Evolutionary conservation across 2,888 invertebrate genomes (phyloP).

Genomic region (Anthrax anthrax): DNA sequence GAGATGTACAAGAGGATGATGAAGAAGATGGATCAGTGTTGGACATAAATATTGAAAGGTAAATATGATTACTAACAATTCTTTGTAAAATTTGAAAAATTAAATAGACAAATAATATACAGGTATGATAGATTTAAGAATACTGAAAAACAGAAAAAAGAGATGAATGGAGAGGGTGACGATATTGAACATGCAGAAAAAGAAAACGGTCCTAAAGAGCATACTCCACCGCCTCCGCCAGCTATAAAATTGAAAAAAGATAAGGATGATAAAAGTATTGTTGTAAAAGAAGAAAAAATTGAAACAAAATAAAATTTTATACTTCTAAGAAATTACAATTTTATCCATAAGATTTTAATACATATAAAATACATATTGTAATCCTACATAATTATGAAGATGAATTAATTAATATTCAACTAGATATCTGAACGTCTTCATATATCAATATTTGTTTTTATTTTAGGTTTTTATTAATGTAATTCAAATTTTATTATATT

Average conservation of each 20-base stretch:
- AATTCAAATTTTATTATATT: no score
- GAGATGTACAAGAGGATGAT: slow-evolving; percentile 53
- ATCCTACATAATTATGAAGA: no score
- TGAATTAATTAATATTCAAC: no score
- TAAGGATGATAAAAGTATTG: not conserved
- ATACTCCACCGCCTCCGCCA: not conserved
- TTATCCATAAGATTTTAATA: no score
- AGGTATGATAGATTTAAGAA: slow-evolving; percentile 51
- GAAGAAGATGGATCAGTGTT: slow-evolving; percentile 47
- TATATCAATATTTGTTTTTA: no score
- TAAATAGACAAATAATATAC: slow-evolving; percentile 8
- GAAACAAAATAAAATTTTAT: no score
- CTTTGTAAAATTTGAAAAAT: not conserved
- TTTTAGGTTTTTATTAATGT: no score
- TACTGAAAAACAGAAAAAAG: slow-evolving; percentile 26
- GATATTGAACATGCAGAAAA: slow-evolving; percentile 24
- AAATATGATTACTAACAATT: not conserved
- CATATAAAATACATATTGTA: no score
- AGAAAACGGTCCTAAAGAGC: slow-evolving; percentile 11
- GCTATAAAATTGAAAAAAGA: not conserved
- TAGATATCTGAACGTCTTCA: no score
- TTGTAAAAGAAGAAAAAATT: not conserved
- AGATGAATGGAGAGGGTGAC: slow-evolving; percentile 31
- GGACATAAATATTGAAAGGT: slow-evolving; percentile 39
- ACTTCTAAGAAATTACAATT: no score